Percentiles rank a stretch among this genome's conserved stretches.
phyloP scores from a whole-genome alignment of 1,140 invertebrate species.

The Cyrtorhinus lividipennis region DNA sequence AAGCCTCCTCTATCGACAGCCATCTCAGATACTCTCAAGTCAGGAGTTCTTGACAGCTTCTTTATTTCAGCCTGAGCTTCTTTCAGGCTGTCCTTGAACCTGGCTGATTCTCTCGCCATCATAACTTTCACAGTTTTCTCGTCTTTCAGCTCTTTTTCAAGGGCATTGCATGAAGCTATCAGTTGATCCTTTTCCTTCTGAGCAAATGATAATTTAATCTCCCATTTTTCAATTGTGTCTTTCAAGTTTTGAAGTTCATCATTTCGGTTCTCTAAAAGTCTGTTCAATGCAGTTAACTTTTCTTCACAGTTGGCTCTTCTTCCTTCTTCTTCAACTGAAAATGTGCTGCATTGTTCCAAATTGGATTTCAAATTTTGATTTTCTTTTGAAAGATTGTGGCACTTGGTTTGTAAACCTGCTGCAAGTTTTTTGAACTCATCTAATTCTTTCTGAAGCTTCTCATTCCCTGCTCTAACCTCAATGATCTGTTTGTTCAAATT shows the following conservation, averaged over 20 bases:
- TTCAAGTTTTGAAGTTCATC: no score
- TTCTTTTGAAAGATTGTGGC: constrained; percentile 11
- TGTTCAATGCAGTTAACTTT: no score
- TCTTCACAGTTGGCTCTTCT: not conserved
- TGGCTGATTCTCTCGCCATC: not conserved
- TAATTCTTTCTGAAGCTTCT: constrained; percentile 6
- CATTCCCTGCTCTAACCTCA: not conserved
- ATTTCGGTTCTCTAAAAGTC: no score
- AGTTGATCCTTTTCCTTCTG: no score
- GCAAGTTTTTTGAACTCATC: constrained; percentile 7
- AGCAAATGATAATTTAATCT: no score
- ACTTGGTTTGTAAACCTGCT: constrained; percentile 13
- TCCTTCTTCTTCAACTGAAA: no score
- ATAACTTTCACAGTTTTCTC: not conserved
- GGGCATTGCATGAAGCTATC: no score
- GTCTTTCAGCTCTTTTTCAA: constrained; percentile 2
- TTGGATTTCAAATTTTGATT: constrained; percentile 14
- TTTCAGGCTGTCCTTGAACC: not conserved
- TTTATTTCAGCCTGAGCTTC: not conserved
- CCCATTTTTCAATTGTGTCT: no score
- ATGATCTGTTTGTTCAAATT: not conserved
- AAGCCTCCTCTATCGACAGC: not conserved
- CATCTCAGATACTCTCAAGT: not conserved
- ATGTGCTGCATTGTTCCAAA: no score
- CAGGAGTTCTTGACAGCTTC: not conserved